Evolutionary conservation across 35 echinoderm and acorn worm genomes (phyloP).

Genomic region (Apostichopus parvimensis): DNA sequence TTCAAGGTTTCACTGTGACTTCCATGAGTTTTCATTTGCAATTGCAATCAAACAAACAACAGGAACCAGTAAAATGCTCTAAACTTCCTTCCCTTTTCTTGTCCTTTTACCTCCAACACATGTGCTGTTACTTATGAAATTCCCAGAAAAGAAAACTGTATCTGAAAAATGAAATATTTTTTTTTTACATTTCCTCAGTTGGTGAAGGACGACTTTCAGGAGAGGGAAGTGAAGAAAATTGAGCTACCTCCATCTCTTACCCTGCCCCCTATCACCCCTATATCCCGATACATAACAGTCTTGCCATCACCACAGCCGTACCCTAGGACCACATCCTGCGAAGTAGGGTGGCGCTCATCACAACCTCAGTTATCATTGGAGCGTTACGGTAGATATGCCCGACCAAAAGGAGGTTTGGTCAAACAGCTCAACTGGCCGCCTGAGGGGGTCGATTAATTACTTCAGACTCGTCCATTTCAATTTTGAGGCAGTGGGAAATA

Average conservation of each 20-base stretch:
- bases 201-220: constrained; percentile 92
- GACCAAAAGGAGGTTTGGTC: constrained; percentile 86
- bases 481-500: no score
- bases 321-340: constrained; percentile 67
- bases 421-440: constrained; percentile 92
- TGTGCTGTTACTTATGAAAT: no score
- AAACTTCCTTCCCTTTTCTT: no score
- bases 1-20: no score
- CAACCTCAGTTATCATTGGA: constrained; percentile 64
- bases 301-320: constrained; percentile 74
- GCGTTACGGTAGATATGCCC: constrained; percentile 88
- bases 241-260: constrained; percentile 83
- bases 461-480: no score
- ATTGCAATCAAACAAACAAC: no score
- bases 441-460: constrained; percentile 78
- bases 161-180: no score
- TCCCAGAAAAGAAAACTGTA: no score
- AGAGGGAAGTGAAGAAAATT: constrained; percentile 84
- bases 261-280: constrained; percentile 92
- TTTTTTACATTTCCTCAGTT: constrained; percentile 63
- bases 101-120: no score
- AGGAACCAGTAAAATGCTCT: no score
- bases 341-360: constrained; percentile 91
- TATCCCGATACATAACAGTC: constrained; percentile 95
- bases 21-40: no score